phyloP scores from a whole-genome alignment of 2,888 invertebrate species.

The Oligia latruncula region DNA sequence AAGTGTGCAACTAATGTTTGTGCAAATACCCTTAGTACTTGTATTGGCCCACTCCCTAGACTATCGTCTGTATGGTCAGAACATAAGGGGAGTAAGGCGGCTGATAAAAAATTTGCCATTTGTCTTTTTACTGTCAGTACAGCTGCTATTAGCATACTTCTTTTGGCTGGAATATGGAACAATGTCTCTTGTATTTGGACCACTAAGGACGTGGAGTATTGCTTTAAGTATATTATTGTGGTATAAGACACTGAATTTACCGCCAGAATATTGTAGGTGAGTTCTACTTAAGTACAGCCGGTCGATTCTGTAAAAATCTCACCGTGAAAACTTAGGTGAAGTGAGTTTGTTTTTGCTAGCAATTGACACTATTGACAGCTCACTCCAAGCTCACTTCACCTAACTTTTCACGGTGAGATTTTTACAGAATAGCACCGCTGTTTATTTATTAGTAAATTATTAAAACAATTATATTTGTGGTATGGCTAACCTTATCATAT shows the following conservation, averaged over 20 bases:
- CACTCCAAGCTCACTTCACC: too few relatives aligned
- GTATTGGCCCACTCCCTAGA: constrained; percentile 93
- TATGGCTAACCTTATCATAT: not conserved
- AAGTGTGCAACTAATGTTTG: constrained; percentile 92
- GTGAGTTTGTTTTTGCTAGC: too few relatives aligned
- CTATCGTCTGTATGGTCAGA: constrained; percentile 83
- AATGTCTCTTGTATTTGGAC: constrained; percentile 93
- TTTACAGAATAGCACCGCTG: too few relatives aligned
- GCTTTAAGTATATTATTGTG: constrained; percentile 92
- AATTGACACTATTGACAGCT: too few relatives aligned
- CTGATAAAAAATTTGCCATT: constrained; percentile 88
- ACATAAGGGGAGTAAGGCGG: constrained; percentile 73
- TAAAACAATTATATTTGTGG: not conserved
- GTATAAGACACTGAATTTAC: constrained; percentile 91
- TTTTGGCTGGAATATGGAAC: constrained; percentile 96
- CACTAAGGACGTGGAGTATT: constrained; percentile 95
- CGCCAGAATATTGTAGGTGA: constrained; percentile 91
- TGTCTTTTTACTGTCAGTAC: constrained; percentile 89
- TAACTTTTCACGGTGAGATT: too few relatives aligned
- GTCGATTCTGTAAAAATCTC: too few relatives aligned
- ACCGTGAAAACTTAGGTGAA: too few relatives aligned
- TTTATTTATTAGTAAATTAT: not conserved
- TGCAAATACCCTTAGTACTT: constrained; percentile 94
- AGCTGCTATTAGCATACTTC: constrained; percentile 92
- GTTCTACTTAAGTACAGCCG: constrained; percentile 7